phyloP scores from a whole-genome alignment of 2,113 vertebrate species.

The Myrmecobius fasciatus region DNA sequence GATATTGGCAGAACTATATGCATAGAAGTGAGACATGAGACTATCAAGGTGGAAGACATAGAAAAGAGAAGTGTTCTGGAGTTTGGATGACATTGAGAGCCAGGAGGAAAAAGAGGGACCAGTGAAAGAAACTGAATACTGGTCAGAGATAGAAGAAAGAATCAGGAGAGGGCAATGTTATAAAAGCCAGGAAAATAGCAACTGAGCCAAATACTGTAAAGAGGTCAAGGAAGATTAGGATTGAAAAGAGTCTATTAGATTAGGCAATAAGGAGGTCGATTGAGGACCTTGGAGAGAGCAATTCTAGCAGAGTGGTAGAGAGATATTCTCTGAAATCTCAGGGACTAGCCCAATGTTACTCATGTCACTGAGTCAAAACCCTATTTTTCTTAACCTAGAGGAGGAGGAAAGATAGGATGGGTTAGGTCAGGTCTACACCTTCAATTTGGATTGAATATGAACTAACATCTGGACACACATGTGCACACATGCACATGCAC shows the following conservation, averaged over 20 bases:
- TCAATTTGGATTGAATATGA: not conserved
- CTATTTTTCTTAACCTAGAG: not conserved
- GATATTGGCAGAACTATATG: not conserved
- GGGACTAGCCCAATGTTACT: not conserved
- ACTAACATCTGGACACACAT: too few species aligned
- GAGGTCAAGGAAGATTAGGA: not conserved
- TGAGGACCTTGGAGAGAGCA: not conserved
- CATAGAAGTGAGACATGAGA: not conserved
- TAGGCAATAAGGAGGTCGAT: too few species aligned
- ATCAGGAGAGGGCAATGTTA: not conserved
- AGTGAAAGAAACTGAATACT: not conserved
- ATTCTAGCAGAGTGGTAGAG: not conserved
- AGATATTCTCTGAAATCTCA: not conserved
- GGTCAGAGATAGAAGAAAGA: not conserved
- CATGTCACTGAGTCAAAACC: not conserved
- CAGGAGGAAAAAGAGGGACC: not conserved
- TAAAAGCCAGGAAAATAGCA: not conserved
- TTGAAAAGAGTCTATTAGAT: not conserved
- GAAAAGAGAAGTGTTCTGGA: not conserved
- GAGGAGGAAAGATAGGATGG: not conserved
- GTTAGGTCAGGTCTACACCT: not conserved
- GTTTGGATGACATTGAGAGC: not conserved
- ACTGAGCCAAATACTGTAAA: not conserved
- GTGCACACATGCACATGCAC: too few species aligned
- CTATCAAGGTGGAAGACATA: not conserved